phyloP scores from a whole-genome alignment of 1,140 invertebrate genomes.

The Holcopasites calliopsidis region DNA sequence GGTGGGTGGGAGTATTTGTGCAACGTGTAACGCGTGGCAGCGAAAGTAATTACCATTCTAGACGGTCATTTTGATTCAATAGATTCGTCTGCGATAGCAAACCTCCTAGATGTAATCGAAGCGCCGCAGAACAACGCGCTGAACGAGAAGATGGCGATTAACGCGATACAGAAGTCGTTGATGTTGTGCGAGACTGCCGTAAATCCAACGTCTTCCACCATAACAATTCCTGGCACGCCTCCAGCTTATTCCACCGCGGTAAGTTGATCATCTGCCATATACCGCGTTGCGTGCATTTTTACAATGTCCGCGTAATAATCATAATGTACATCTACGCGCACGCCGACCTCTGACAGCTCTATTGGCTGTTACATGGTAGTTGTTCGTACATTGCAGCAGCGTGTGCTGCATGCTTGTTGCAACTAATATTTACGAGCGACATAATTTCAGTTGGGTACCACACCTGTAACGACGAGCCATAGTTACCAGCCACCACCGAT shows the following conservation, averaged over 20 bases:
- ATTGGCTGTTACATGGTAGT: no score
- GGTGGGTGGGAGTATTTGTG: neutral
- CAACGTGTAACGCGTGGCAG: constrained; percentile 2
- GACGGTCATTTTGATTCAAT: constrained; percentile 48
- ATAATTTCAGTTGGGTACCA: constrained; percentile 71
- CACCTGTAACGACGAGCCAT: constrained; percentile 75
- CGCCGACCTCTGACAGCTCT: neutral
- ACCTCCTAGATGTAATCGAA: constrained; percentile 78
- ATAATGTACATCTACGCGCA: neutral
- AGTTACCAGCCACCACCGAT: constrained; percentile 79
- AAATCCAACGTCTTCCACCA: constrained; percentile 84
- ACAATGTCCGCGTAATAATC: neutral
- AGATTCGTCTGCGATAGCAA: constrained; percentile 75
- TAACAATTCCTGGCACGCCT: constrained; percentile 81
- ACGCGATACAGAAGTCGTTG: constrained; percentile 92
- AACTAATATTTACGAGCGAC: constrained; percentile 4
- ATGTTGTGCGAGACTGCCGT: constrained; percentile 90
- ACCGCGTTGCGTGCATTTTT: neutral
- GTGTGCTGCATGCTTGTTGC: neutral
- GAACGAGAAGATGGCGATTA: constrained; percentile 91
- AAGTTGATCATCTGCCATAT: constrained; percentile 69
- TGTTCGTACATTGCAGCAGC: no score
- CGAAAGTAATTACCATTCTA: constrained; percentile 43
- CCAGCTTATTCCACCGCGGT: constrained; percentile 85
- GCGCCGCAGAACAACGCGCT: constrained; percentile 78